Evolutionary conservation across 2,113 vertebrate genomes (phyloP), one percentile per base, ranked within the genome.

Genomic region (Poecile atricapillus): DNA sequence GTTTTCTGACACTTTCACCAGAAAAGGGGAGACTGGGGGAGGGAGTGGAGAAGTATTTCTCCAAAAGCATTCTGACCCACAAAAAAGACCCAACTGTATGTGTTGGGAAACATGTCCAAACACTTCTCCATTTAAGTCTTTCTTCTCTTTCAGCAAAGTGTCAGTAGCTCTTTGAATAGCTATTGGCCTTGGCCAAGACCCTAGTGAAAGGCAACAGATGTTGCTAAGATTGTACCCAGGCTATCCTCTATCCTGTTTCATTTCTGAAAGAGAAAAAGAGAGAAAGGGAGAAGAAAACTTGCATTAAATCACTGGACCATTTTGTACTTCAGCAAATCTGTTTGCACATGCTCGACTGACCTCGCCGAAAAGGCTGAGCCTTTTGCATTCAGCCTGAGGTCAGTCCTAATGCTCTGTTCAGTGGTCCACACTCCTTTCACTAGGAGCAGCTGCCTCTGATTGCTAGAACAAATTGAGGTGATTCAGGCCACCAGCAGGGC

Each of bases 151-250:
- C 94, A 93, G 81, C 93, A 94, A 94, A 92, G 97, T 84, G 94
- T 95, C 95, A 94, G 64, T 93, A 87, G 68, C 59, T 94, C 96
- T 97, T 88, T 97, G 93, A 96, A 98, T 97, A 96, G 91, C 97
- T 87, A 97, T 95, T 97, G 97, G 98, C 96, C 95, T 97, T 91
- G 87, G 93, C 94, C 96, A 97, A 97, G 92, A 94, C 90, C 74
- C 79, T 87, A 55, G 75, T 98, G 98, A 98, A 98, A 98, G 97
- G 97, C 96, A 98, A 97, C 98, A 98, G 98, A 98, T 98, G 98
- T 97, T 98, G 94, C 95, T 96, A 94, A 96, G 97, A 97, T 97
- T 95, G 94, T 90, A 92, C 93, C 86, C 88, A 96, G 97, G 73
- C 96, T 96, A 89, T 97, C 89, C 73, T 92, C 95, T 95, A 55